Percentiles rank a stretch among this genome's conserved stretches.
These are phyloP conservation scores for Gerris buenoi DNA, from an alignment of 1,140 invertebrate species.

Conservation along the genomic window DNA sequence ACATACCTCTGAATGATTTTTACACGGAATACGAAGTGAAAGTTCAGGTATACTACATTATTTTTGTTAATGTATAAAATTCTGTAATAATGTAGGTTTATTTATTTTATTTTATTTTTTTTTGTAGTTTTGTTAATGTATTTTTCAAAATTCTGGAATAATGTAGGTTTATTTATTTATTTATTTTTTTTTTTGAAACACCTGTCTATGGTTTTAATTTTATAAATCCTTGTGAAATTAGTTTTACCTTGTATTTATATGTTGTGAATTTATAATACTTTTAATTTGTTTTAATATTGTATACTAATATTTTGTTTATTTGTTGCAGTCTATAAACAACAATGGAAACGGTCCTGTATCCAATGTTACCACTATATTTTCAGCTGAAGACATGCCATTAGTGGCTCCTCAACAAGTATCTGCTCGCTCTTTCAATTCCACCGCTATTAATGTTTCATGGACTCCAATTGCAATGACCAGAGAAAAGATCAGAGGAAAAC, in stretches of 20 bases:
- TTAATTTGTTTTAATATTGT: not conserved
- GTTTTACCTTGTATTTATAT: no score
- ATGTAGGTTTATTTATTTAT: no score
- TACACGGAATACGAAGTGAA: slow-evolving; percentile 82
- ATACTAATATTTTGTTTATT: slow-evolving; percentile 11
- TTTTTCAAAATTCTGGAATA: no score
- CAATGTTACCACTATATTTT: slow-evolving; percentile 58
- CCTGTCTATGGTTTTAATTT: no score
- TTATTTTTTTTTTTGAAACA: slow-evolving; percentile 9
- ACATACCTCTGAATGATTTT: slow-evolving; percentile 54
- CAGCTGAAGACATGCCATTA: slow-evolving; percentile 89
- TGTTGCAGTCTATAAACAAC: slow-evolving; percentile 55
- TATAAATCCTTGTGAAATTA: no score
- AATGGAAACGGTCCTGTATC: slow-evolving; percentile 71
- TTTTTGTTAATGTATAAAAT: no score
- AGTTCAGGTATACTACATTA: slow-evolving; percentile 48
- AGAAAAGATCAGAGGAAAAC: slow-evolving; percentile 69
- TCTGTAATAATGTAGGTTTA: no score
- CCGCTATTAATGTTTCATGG: slow-evolving; percentile 84
- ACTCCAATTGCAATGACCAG: slow-evolving; percentile 67
- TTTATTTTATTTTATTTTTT: no score
- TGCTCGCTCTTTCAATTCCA: slow-evolving; percentile 70
- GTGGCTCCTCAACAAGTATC: slow-evolving; percentile 68
- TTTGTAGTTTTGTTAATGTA: no score
- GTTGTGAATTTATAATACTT: not conserved